phyloP scores from a whole-genome alignment of 1,140 invertebrate species.

The Archivesica marissinica region DNA sequence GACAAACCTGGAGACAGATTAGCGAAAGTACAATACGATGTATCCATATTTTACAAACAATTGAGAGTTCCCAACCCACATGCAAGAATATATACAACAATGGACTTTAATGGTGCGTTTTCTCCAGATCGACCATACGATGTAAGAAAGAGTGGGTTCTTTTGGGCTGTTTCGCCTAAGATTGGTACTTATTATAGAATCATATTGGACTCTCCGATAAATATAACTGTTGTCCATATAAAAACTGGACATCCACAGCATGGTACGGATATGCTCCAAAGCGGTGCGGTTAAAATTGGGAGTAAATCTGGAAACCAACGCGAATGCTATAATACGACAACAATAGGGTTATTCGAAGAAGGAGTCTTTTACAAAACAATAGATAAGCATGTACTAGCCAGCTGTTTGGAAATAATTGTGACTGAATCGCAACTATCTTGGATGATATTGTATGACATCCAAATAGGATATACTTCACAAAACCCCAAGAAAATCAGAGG shows the following conservation, averaged over 20 bases:
- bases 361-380: constrained; percentile 22
- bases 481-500: no score
- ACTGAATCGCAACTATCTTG: constrained; percentile 43
- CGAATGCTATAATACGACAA: constrained; percentile 11
- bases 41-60: neutral
- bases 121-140: constrained; percentile 54
- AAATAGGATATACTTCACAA: neutral
- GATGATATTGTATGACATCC: constrained; percentile 61
- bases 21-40: constrained; percentile 6
- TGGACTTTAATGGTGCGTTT: constrained; percentile 46
- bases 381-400: neutral
- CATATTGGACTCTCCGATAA: constrained; percentile 38
- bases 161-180: constrained; percentile 55
- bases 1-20: neutral
- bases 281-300: constrained; percentile 13
- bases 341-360: constrained; percentile 26
- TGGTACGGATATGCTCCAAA: constrained; percentile 29
- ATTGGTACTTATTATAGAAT: constrained; percentile 51
- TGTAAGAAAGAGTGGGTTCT: constrained; percentile 22
- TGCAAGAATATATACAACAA: constrained; percentile 53
- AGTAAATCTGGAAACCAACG: neutral
- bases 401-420: constrained; percentile 49
- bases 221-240: constrained; percentile 53
- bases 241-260: constrained; percentile 44
- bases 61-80: constrained; percentile 48